These are phyloP conservation scores for Germaria angustata DNA, from an alignment of 2,888 invertebrate species.

Conservation along the genomic window DNA sequence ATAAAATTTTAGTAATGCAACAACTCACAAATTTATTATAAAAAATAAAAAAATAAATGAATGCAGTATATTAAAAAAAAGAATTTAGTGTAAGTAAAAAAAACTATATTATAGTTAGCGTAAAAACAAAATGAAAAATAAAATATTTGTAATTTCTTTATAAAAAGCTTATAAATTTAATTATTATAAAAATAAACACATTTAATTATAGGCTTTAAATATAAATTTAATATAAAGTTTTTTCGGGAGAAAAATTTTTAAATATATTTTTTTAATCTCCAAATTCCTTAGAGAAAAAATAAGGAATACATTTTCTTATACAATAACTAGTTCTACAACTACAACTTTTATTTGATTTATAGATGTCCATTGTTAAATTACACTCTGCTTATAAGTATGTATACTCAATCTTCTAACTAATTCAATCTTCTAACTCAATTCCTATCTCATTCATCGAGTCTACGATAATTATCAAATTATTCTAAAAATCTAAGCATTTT, in stretches of 20 bases:
- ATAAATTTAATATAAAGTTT: constrained; percentile 29
- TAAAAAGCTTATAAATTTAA: constrained; percentile 46
- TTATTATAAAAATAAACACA: constrained; percentile 28
- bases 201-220: constrained; percentile 44
- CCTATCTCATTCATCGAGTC: no score
- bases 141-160: constrained; percentile 59
- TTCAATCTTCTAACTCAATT: no score
- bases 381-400: no score
- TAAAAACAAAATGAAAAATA: constrained; percentile 44
- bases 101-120: constrained; percentile 61
- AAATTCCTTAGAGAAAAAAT: neutral
- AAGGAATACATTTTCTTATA: neutral
- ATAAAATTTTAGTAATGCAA: constrained; percentile 56
- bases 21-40: constrained; percentile 65
- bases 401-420: no score
- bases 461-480: no score
- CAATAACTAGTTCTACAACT: neutral
- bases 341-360: neutral
- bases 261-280: constrained; percentile 1
- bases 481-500: no score
- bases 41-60: constrained; percentile 38
- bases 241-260: constrained; percentile 7
- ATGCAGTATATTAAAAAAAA: constrained; percentile 33
- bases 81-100: constrained; percentile 50
- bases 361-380: no score